Percentiles rank a stretch among this genome's conserved stretches.
phyloP scores from a whole-genome alignment of 2,797 vertebrate species.

The Eulemur coronatus region DNA sequence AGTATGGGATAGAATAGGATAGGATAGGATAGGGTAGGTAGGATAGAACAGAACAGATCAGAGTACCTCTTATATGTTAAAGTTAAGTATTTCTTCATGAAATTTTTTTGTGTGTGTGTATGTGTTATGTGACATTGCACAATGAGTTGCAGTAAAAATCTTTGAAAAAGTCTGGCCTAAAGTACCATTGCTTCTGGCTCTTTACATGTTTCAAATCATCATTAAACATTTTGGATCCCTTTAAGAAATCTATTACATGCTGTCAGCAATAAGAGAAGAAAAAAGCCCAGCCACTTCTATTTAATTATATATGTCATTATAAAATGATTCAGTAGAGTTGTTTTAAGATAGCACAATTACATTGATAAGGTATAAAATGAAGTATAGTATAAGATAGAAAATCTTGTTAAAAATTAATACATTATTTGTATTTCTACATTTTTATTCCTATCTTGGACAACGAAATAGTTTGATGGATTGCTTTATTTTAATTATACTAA shows the following conservation, averaged over 20 bases:
- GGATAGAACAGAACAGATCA: no score
- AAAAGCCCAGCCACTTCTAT: not conserved
- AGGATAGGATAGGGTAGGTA: not conserved
- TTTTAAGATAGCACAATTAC: not conserved
- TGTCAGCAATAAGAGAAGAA: not conserved
- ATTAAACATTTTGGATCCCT: not conserved
- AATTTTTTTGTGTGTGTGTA: not conserved
- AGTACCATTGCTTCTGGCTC: not conserved
- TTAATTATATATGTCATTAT: not conserved
- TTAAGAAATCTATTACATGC: not conserved
- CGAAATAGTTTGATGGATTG: not conserved
- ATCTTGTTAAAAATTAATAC: not conserved
- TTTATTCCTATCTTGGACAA: not conserved
- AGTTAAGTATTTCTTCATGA: not conserved
- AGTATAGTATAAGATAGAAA: not conserved
- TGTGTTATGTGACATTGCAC: not conserved
- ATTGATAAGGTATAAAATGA: not conserved
- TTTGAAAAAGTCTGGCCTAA: not conserved
- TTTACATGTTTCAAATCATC: not conserved
- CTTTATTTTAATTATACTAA: not conserved
- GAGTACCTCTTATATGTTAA: not conserved
- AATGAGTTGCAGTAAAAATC: not conserved
- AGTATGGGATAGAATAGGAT: not conserved
- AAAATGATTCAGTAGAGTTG: not conserved
- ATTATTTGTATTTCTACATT: not conserved